Evolutionary conservation across 2,888 invertebrate species (phyloP).

Genomic region (Chloromyia formosa): DNA sequence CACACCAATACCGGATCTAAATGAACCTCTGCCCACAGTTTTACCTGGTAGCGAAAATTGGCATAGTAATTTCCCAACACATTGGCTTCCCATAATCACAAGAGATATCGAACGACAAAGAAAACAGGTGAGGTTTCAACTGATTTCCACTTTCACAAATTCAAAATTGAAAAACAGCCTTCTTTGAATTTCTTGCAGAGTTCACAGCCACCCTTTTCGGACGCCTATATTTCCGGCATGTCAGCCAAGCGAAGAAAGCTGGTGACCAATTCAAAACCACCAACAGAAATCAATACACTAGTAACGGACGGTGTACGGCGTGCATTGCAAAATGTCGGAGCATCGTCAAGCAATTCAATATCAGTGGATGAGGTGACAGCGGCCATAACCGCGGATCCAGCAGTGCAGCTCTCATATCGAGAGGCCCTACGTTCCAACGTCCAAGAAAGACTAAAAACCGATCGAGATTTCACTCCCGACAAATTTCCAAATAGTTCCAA

Average conservation of each 20-base stretch:
- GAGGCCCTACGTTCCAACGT: constrained; percentile 59
- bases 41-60: constrained; percentile 69
- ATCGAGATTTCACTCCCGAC: constrained; percentile 59
- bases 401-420: constrained; percentile 60
- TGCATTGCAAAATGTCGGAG: constrained; percentile 58
- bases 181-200: constrained; percentile 53
- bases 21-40: constrained; percentile 66
- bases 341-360: constrained; percentile 53
- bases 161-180: not conserved
- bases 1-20: constrained; percentile 54
- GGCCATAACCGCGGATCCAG: constrained; percentile 58
- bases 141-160: not conserved
- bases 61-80: constrained; percentile 73
- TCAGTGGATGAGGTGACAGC: constrained; percentile 50
- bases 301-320: constrained; percentile 60
- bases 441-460: constrained; percentile 60
- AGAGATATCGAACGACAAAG: constrained; percentile 80
- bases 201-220: constrained; percentile 76
- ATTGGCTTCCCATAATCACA: constrained; percentile 90
- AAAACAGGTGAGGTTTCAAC: constrained; percentile 62
- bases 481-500: constrained; percentile 63
- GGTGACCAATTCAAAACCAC: constrained; percentile 63
- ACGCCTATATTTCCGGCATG: constrained; percentile 90
- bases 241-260: constrained; percentile 88
- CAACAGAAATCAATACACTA: constrained; percentile 58